A percentile compares a stretch with the other conserved stretches of the same genome.
Evolutionary conservation across 2,888 invertebrate genomes (phyloP).

Genomic region (Geotrupes spiniger): DNA sequence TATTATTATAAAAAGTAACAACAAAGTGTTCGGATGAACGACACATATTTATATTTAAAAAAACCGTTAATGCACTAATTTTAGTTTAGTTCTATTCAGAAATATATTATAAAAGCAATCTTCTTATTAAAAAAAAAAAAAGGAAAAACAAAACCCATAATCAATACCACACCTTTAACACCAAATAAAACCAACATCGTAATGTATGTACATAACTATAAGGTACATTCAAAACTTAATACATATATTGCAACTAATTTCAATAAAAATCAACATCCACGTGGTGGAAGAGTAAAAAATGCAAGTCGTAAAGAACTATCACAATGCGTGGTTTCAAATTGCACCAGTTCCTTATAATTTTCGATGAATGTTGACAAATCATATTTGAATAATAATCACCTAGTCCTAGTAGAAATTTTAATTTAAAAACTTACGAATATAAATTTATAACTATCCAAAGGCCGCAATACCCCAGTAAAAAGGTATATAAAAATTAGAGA

Average conservation of each 20-base stretch:
- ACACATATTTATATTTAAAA: slow-evolving; percentile 19
- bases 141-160: slow-evolving; percentile 37
- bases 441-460: slow-evolving; percentile 38
- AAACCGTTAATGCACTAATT: slow-evolving; percentile 13
- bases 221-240: slow-evolving; percentile 39
- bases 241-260: slow-evolving; percentile 12
- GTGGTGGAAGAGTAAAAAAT: too few relatives aligned
- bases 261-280: slow-evolving; percentile 8
- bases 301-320: too few relatives aligned
- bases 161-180: slow-evolving; percentile 43
- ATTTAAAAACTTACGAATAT: background rate
- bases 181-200: slow-evolving; percentile 41
- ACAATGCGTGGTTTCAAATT: too few relatives aligned
- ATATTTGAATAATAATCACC: slow-evolving; percentile 16
- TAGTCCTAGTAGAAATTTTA: slow-evolving; percentile 3
- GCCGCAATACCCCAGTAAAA: slow-evolving; percentile 31
- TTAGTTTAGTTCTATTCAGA: slow-evolving; percentile 26
- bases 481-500: slow-evolving; percentile 18
- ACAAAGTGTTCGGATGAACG: slow-evolving; percentile 34
- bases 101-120: slow-evolving; percentile 29
- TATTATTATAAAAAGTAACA: slow-evolving; percentile 46
- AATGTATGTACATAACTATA: slow-evolving; percentile 36
- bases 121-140: slow-evolving; percentile 26
- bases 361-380: too few relatives aligned
- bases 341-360: too few relatives aligned